Evolutionary conservation across 2,797 vertebrate genomes (phyloP), one percentile per base, ranked within the genome.

Genomic region (Glossophaga mutica): DNA sequence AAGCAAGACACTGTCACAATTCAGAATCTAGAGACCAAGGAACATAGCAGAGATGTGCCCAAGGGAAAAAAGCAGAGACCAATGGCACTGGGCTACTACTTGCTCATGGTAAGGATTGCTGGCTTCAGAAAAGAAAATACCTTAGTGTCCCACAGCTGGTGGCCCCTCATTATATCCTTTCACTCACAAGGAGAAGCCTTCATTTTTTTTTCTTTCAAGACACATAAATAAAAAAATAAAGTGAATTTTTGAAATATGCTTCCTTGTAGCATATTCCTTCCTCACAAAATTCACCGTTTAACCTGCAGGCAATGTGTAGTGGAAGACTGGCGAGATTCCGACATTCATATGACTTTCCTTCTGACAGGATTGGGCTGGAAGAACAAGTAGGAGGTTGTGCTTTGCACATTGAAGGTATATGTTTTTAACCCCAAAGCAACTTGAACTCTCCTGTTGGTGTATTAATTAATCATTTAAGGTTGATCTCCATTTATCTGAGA

Each of bases 301-400:
- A 59, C 34, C 2, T n/a, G 2, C 5, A 77, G 52, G 34, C 19
- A 19, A 24, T 0, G 0, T 21, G 4, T 8, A 19, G 18, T 1
- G 6, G 10, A 16, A 46, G 18, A 29, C 6, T 9, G 15, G 29
- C 19, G 1, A 14, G 29, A 42, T 84, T 42, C 34, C 42, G 44
- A 67, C 34, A 12, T 26, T n/a, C 5, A 0, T 9, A 10, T 2
- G 6, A 22, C 46, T 42, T 59, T 62, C 26, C n/a, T 76, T 21
- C 67, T 8, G 0, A 68, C 7, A 7, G 2, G n/a, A n/a, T 26
- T n/a, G 26, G 55, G 59, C 52, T 76, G 21, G 15, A 46, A 82
- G 9, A 52, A 29, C 3, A 70, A 89, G 7, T 2, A n/a, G 32
- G 39, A 34, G 10, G 50, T 29, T 68, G 4, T 32, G 21, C 4